Evolutionary conservation across 2,797 vertebrate genomes (phyloP), one percentile per base, ranked within the genome.

Genomic region (Serranus cabrilla): DNA sequence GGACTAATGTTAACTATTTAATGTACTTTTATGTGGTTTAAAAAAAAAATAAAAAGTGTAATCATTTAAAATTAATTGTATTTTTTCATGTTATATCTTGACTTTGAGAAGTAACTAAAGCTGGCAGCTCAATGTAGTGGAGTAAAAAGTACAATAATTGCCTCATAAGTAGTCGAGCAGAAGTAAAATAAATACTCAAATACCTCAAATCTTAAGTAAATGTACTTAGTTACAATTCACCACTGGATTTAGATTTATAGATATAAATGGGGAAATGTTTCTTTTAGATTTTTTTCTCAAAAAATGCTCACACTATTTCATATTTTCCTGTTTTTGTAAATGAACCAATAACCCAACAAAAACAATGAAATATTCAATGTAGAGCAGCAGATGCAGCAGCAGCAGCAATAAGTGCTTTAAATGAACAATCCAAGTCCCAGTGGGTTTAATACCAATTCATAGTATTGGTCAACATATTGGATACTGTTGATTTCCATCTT

Each of bases 401-500:
- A 31, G 7, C 12, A 52, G 59, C 27, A 59, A 14, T 71, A 14
- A n/a, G 21, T 23, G 20, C 31, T 23, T 31, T 49, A n/a, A 69
- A 55, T 16, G 21, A 62, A 42, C 39, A 49, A 49, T 65, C 40
- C 18, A 23, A 82, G 57, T 65, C 58, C 21, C 20, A 42, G 27
- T n/a, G 39, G 17, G 12, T 51, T 51, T 1, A 17, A 49, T 23
- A 20, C 5, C 65, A 62, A 12, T 54, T 27, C 21, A 20, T 20
- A 54, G 11, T 34, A 34, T 55, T 18, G 27, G 18, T 40, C 39
- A 56, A 54, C 17, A 46, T 40, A 11, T 17, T 47, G 10, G 23
- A 5, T 45, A 14, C 12, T 34, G 13, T 31, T 70, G 59, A 49
- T 67, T 74, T 71, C 62, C 12, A 51, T 85, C 63, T 58, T 63